Evolutionary conservation across 2,888 invertebrate genomes (phyloP), one percentile per base, ranked within the genome.

Genomic region (Hydroisotoma schaefferi): DNA sequence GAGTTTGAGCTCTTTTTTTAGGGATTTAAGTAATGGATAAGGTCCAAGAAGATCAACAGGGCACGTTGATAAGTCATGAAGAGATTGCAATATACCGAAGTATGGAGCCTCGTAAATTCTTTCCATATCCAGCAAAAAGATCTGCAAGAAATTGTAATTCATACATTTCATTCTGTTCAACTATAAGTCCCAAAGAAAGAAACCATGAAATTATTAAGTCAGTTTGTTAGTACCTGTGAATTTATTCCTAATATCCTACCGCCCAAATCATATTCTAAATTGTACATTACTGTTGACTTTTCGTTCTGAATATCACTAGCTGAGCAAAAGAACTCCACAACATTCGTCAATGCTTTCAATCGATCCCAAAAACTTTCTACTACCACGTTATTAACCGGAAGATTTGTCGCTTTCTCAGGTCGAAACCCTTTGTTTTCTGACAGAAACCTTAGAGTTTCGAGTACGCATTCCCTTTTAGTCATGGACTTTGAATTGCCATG

Each of bases 241-340:
- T 92, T 92, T 0, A 92, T 92, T 0, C 93, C 91, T 2, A 89
- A 89, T 56, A 95, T 85, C 70, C 88, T 86, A 26, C 94, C 94
- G 47, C 89, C 87, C 74, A 94, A 91, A 79, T 97, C 95, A 77
- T 94, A 94, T 77, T 97, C 95, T 70, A 98, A 78, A 57, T 92
- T 92, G 71, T 70, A 71, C 66, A 71, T 57, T 5, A 70, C 64
- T 3, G 71, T 68, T n/a, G 61, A 66, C 47, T 71, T 71, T n/a
- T 63, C 63, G 20, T 61, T 49, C n/a, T 55, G 60, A 23, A 51
- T 63, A 27, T 61, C 67, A 55, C 47, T 54, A 1, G 66, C 61
- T 1, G 67, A 60, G 46, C 68, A 68, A 44, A 71, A 70, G 53
- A 69, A 71, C 29, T 67, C 63, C 8, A 71, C 67, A 8, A 71